These are phyloP conservation scores for Bellardia pandia DNA, from an alignment of 2,888 invertebrate species.

Conservation along the genomic window DNA sequence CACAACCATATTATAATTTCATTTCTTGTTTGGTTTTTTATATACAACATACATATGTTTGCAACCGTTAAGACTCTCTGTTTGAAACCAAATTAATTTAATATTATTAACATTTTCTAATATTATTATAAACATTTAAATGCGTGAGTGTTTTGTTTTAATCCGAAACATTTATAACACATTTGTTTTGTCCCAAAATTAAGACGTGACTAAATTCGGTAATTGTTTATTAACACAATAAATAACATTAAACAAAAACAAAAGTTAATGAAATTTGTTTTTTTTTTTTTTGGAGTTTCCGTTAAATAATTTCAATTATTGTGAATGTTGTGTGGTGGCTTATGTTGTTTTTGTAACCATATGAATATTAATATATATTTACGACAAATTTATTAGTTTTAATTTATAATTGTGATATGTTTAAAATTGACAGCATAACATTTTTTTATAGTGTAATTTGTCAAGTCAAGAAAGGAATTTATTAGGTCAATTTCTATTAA, in stretches of 20 bases:
- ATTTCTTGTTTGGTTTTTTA: too few relatives aligned
- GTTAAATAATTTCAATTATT: neutral
- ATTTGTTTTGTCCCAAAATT: conserved; percentile 14
- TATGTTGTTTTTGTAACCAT: neutral
- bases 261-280: conserved; percentile 10
- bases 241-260: neutral
- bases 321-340: neutral
- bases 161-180: conserved; percentile 36
- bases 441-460: too few relatives aligned
- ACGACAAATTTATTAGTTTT: neutral
- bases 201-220: conserved; percentile 66
- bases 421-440: too few relatives aligned
- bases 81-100: neutral
- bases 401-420: too few relatives aligned
- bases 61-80: neutral
- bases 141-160: conserved; percentile 62
- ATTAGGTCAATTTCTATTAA: too few relatives aligned
- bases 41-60: too few relatives aligned
- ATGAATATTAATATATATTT: conserved; percentile 11
- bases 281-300: conserved; percentile 38
- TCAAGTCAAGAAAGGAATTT: too few relatives aligned
- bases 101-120: neutral
- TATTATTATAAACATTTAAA: conserved; percentile 5
- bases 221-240: conserved; percentile 53
- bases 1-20: too few relatives aligned